These are phyloP conservation scores for Sebastes schlegelii DNA, from an alignment of 2,113 vertebrate species.

Conservation along the genomic window DNA sequence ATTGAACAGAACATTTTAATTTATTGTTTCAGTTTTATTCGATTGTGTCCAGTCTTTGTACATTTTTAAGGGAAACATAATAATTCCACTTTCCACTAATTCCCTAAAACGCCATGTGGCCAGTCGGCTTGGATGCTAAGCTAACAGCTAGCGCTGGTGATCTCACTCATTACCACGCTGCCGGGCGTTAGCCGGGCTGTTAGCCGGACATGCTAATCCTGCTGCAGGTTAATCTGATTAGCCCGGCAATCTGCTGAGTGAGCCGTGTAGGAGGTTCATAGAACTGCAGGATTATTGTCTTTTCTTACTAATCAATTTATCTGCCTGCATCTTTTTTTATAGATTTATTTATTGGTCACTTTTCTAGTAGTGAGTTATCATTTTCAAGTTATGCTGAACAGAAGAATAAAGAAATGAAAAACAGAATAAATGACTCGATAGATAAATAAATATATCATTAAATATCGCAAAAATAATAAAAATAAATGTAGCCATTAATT, in stretches of 20 bases:
- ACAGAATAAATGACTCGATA: too few species aligned
- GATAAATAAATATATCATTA: too few species aligned
- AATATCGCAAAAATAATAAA: too few species aligned
- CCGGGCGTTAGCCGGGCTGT: background rate
- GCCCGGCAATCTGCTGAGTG: background rate
- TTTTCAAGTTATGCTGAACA: too few species aligned
- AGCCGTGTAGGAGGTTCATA: background rate
- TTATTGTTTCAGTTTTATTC: too few species aligned
- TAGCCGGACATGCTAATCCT: constrained; percentile 28
- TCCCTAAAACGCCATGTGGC: background rate
- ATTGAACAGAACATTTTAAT: too few species aligned
- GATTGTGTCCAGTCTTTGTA: too few species aligned
- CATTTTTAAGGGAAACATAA: too few species aligned
- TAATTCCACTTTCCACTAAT: too few species aligned
- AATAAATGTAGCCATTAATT: too few species aligned
- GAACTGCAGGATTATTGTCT: background rate
- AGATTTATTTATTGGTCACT: background rate
- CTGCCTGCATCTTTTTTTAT: background rate
- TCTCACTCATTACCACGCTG: background rate
- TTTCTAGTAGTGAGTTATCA: too few species aligned
- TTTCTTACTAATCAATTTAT: background rate
- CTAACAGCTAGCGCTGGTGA: constrained; percentile 13
- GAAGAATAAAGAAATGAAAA: too few species aligned
- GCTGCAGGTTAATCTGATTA: constrained; percentile 62
- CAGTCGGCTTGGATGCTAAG: constrained; percentile 32